Conservation (phyloP, 2,797 vertebrate genomes). For the Xenopus petersii region DNA sequence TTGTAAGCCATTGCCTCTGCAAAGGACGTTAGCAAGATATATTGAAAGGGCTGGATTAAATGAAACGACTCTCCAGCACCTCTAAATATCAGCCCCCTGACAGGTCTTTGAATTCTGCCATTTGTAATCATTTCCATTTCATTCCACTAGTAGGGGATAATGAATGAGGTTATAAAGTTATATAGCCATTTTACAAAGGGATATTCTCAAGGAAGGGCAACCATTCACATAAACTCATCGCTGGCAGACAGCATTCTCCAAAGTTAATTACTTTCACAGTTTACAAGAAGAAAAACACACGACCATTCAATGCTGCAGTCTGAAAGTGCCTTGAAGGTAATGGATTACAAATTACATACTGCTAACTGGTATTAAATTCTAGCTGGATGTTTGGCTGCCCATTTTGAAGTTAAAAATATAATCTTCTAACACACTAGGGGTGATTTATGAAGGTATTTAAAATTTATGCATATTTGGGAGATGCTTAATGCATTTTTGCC, state of each 20-base stretch:
- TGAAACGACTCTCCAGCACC: slow-evolving; percentile 31
- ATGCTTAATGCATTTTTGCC: too few relatives aligned
- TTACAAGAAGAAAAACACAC: slow-evolving; percentile 12
- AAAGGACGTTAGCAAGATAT: slow-evolving; percentile 48
- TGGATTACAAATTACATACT: neutral
- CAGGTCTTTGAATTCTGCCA: slow-evolving; percentile 54
- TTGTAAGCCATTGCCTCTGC: too few relatives aligned
- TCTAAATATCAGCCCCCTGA: slow-evolving; percentile 50
- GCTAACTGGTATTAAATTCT: too few relatives aligned
- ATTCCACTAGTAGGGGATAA: slow-evolving; percentile 57
- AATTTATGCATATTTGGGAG: too few relatives aligned
- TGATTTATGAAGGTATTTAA: too few relatives aligned
- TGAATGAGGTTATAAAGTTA: slow-evolving; percentile 57
- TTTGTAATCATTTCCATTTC: slow-evolving; percentile 55
- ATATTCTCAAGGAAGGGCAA: slow-evolving; percentile 45
- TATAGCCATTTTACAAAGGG: slow-evolving; percentile 47
- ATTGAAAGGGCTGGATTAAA: slow-evolving; percentile 51
- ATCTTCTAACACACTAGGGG: too few relatives aligned
- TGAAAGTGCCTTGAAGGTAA: neutral
- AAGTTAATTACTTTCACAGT: slow-evolving; percentile 30
- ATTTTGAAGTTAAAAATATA: too few relatives aligned
- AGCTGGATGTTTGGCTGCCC: too few relatives aligned
- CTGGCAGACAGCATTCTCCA: slow-evolving; percentile 37
- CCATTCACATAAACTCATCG: slow-evolving; percentile 31
- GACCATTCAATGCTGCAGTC: neutral